Evolutionary conservation across 1,140 invertebrate species (phyloP).

Genomic region (Drosophila nebulosa): DNA sequence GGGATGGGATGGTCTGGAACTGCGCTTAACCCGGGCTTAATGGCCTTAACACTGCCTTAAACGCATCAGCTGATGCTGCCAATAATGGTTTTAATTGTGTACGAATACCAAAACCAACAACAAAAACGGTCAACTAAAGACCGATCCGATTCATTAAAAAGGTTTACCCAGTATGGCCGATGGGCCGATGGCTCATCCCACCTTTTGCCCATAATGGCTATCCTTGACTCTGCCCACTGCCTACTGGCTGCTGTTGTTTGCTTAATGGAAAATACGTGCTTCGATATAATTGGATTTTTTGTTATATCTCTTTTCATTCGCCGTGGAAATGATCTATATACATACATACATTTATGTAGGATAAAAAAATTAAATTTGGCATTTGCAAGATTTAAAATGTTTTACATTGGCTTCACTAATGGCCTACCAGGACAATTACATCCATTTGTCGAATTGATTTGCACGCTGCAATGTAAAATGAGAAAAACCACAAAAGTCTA

Average conservation of each 20-base stretch:
- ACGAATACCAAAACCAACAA: neutral
- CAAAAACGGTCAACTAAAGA: conserved; percentile 4
- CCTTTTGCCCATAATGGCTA: conserved; percentile 49
- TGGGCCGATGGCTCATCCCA: neutral
- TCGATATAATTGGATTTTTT: conserved; percentile 69
- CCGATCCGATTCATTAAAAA: conserved; percentile 40
- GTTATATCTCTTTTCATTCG: conserved; percentile 43
- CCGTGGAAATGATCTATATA: conserved; percentile 25
- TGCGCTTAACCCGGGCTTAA: conserved; percentile 37
- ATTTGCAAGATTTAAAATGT: conserved; percentile 45
- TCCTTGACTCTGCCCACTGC: neutral
- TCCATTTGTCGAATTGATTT: conserved; percentile 7
- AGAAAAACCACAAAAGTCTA: conserved; percentile 17
- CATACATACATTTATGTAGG: conserved; percentile 9
- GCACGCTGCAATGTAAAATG: conserved; percentile 6
- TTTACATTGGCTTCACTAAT: conserved; percentile 52
- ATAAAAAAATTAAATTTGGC: conserved; percentile 16
- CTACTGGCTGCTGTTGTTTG: conserved; percentile 51
- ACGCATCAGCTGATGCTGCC: conserved; percentile 40
- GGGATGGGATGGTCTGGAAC: neutral
- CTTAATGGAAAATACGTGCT: conserved; percentile 73
- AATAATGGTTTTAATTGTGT: conserved; percentile 65
- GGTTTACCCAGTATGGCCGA: neutral
- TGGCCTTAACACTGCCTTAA: conserved; percentile 44
- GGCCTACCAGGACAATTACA: conserved; percentile 37